Percentiles rank a stretch among this genome's conserved stretches.
Conservation (phyloP, 2,888 invertebrate species). For the Lasiommata megera region DNA sequence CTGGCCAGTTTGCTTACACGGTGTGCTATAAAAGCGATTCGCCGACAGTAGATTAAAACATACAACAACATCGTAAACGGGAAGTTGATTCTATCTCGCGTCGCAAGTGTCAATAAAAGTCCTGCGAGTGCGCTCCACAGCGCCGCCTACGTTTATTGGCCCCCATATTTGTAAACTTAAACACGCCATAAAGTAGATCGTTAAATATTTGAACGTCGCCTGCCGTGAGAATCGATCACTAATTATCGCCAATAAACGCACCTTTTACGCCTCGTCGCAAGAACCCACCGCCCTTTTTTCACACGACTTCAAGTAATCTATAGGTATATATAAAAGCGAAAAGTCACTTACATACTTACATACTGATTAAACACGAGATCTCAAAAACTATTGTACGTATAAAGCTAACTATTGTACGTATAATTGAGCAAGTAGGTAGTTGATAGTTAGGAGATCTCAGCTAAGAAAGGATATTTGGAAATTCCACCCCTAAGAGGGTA, state of each 20-base stretch:
- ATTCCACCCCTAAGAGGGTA: no score
- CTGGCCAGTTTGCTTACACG: no score
- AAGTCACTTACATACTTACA: no score
- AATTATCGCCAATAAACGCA: conserved; percentile 21
- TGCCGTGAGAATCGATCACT: conserved; percentile 30
- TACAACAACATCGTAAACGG: conserved; percentile 9
- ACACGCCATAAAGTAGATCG: conserved; percentile 23
- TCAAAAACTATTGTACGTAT: no score
- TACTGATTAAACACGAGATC: no score
- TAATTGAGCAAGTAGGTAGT: no score
- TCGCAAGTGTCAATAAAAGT: conserved; percentile 26
- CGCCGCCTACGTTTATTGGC: conserved; percentile 23
- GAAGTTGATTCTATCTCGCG: conserved; percentile 9
- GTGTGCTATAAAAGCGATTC: neutral
- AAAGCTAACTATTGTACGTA: no score
- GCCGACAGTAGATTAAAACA: conserved; percentile 13
- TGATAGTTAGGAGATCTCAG: no score
- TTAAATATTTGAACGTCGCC: conserved; percentile 18
- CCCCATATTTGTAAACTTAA: conserved; percentile 33
- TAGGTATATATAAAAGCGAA: no score
- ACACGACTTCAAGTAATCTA: no score
- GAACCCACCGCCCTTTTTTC: neutral
- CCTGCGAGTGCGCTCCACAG: conserved; percentile 12
- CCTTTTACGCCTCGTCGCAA: neutral
- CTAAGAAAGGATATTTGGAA: no score